Evolutionary conservation across 2,888 invertebrate species (phyloP).

Genomic region (Megaustenia siamemsis): DNA sequence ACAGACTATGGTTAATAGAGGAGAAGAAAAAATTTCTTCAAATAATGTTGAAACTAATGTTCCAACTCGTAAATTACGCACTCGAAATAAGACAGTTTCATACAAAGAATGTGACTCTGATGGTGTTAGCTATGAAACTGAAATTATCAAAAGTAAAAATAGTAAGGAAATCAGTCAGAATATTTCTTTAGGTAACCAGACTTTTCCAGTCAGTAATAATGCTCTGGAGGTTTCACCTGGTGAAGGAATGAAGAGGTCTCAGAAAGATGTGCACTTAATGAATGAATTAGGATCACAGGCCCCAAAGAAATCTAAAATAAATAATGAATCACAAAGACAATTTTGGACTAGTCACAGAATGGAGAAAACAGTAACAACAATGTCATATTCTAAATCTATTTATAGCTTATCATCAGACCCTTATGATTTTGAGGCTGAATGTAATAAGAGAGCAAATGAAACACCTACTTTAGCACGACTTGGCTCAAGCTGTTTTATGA

Average conservation of each 20-base stretch:
- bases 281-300: slow-evolving; percentile 15
- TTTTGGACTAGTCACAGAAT: slow-evolving; percentile 37
- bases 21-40: not conserved
- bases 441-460: not conserved
- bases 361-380: slow-evolving; percentile 45
- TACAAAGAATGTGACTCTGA: slow-evolving; percentile 30
- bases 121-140: not conserved
- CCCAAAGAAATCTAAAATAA: slow-evolving; percentile 33
- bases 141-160: not conserved
- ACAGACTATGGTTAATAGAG: not conserved
- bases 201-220: not conserved
- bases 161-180: not conserved
- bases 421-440: slow-evolving; percentile 66
- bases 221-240: slow-evolving; percentile 1
- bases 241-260: slow-evolving; percentile 20
- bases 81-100: slow-evolving; percentile 19
- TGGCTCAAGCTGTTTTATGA: not conserved
- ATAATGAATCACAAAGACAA: not conserved
- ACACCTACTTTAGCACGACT: not conserved
- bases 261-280: not conserved
- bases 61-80: not conserved
- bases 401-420: slow-evolving; percentile 60
- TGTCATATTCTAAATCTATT: slow-evolving; percentile 24
- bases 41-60: not conserved
- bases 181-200: not conserved